These are phyloP conservation scores for Limanda limanda DNA, from an alignment of 2,113 vertebrate species.

Conservation along the genomic window DNA sequence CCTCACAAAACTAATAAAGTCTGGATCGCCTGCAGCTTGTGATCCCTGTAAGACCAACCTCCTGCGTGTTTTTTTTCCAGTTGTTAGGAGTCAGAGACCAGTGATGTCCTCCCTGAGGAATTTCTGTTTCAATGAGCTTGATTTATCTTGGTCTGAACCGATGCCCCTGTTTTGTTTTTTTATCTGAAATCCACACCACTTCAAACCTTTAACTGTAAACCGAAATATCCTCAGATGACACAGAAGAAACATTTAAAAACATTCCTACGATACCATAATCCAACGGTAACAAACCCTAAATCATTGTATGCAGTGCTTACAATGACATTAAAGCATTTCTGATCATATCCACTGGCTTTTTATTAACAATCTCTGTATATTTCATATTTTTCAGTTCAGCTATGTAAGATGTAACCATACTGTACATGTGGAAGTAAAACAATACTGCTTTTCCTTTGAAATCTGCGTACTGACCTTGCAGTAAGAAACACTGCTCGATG, in stretches of 20 bases:
- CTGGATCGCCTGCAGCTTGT: conserved; percentile 30
- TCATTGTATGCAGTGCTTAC: too few relatives aligned
- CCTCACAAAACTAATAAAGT: conserved; percentile 69
- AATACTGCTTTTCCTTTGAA: too few relatives aligned
- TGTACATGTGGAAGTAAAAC: too few relatives aligned
- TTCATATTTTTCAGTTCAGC: not conserved
- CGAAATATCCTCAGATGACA: not conserved
- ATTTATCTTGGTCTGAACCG: conserved; percentile 7
- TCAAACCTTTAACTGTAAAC: not conserved
- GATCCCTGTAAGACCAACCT: conserved; percentile 43
- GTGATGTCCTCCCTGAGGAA: conserved; percentile 12
- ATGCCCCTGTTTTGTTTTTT: not conserved
- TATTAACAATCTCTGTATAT: not conserved
- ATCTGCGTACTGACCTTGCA: not conserved
- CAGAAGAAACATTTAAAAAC: not conserved
- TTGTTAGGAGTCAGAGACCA: conserved; percentile 37
- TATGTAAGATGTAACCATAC: too few relatives aligned
- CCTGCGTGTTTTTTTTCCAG: conserved; percentile 6
- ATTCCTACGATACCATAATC: too few relatives aligned
- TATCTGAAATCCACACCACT: not conserved
- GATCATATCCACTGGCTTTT: too few relatives aligned
- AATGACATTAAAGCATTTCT: too few relatives aligned
- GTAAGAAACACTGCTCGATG: not conserved
- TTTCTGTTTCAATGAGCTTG: conserved; percentile 21
- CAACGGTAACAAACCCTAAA: too few relatives aligned